These are phyloP conservation scores for Epizoanthus stellaris DNA, from an alignment of 92 coral and sea anemone species.

Conservation along the genomic window DNA sequence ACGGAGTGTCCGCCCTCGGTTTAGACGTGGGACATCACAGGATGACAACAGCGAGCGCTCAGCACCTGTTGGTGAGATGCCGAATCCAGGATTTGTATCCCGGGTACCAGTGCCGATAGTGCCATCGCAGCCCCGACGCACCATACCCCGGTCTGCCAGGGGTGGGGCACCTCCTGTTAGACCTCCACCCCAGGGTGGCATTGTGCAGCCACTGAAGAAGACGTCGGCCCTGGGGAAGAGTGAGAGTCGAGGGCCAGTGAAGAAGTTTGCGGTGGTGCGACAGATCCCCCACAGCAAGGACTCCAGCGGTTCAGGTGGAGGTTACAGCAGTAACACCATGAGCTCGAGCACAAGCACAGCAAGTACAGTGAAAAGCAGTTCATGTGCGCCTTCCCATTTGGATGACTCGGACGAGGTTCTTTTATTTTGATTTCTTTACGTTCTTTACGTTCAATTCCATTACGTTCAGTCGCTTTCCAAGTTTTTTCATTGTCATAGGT, in stretches of 20 bases:
- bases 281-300: slow-evolving; percentile 93
- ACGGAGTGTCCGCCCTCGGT: slow-evolving; percentile 79
- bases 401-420: slow-evolving; percentile 83
- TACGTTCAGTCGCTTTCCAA: not conserved
- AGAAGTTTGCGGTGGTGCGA: slow-evolving; percentile 97
- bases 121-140: slow-evolving; percentile 89
- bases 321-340: slow-evolving; percentile 89
- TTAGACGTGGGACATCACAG: slow-evolving; percentile 59
- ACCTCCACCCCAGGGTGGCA: slow-evolving; percentile 65
- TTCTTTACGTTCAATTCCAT: not conserved
- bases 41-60: slow-evolving; percentile 68
- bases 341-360: slow-evolving; percentile 98
- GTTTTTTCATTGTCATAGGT: too few species aligned
- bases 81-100: slow-evolving; percentile 69
- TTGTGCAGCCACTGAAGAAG: slow-evolving; percentile 92
- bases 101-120: slow-evolving; percentile 86
- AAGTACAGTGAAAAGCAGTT: slow-evolving; percentile 97
- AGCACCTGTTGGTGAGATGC: slow-evolving; percentile 68
- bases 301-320: slow-evolving; percentile 61
- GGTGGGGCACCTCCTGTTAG: slow-evolving; percentile 73
- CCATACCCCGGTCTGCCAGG: slow-evolving; percentile 76
- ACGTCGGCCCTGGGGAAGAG: slow-evolving; percentile 81
- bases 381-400: slow-evolving; percentile 79
- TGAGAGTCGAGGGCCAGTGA: slow-evolving; percentile 85
- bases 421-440: slow-evolving; percentile 32